Base-by-base conservation (phyloP, 2,113 vertebrate genomes). In the Dascyllus trimaculatus region DNA sequence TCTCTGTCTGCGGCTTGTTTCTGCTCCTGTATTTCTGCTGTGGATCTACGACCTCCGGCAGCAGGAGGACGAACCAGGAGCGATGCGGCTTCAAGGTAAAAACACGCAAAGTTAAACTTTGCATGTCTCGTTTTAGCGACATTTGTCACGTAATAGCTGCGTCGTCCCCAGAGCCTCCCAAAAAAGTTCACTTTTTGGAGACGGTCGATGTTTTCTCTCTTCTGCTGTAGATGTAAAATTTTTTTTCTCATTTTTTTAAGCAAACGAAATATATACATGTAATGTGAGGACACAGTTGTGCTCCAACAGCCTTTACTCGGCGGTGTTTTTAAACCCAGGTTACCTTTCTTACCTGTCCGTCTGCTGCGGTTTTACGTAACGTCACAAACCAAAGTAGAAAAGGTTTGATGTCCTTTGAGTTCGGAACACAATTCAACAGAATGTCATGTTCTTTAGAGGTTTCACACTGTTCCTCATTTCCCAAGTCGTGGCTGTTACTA, bases 21-120 rank as follows among this genome's bases (percentile, higher is more conserved):
- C 61, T 89, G 58, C 0, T 84, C 11, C 51, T 82, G 0, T 56
- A 21, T 48, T 48, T 62, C 19, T 26, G 63, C 8, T 5, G 58
- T 21, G 89, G 81, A 75, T 81, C 80, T 71, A 58, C 84, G 68
- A 82, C 61, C 1, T 17, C 80, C 0, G 75, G 73, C 17, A 72
- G 6, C 78, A 87, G 6, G n/a, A 78, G 69, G 11, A 15, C 66
- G 0, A 89, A 78, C 80, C 90, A 78, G 78, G 90, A 93, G 17
- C 85, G 85, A 26, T 93, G 90, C 46, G 69, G 72, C 0, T 71
- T 64, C 71, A 91, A 89, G 92, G 92, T 92, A 85, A 77, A 40
- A 46, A 53, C 11, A 5, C 25, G 19, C 51, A 8, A 9, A 18
- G 4, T 57, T 0, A 0, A 14, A 7, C 0, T 45, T 49, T 6